Evolutionary conservation across 92 coral and sea anemone species (phyloP).

Genomic region (Zoanthus sociatus): DNA sequence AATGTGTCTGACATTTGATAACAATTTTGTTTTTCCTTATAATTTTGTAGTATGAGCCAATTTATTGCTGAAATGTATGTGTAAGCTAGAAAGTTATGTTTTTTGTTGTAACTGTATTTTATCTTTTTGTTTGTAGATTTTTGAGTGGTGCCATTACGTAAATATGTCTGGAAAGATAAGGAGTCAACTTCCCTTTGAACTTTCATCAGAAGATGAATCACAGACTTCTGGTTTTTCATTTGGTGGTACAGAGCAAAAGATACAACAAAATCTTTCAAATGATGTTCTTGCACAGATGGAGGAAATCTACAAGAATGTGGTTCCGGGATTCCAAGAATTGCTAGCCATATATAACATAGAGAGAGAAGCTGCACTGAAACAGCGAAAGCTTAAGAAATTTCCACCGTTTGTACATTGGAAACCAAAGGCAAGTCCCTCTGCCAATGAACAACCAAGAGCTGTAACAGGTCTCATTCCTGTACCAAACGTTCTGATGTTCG

Average conservation of each 20-base stretch:
- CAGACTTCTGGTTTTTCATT: neutral
- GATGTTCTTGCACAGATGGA: neutral
- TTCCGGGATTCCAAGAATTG: neutral
- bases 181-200: too few relatives aligned
- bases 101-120: too few relatives aligned
- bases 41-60: too few relatives aligned
- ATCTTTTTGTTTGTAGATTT: too few relatives aligned
- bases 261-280: too few relatives aligned
- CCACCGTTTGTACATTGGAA: neutral
- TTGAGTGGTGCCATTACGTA: too few relatives aligned
- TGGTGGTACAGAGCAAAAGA: too few relatives aligned
- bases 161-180: too few relatives aligned
- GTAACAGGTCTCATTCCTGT: neutral
- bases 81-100: too few relatives aligned
- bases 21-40: too few relatives aligned
- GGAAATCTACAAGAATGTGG: neutral
- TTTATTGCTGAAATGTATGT: too few relatives aligned
- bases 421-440: neutral
- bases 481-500: neutral
- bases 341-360: neutral
- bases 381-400: constrained; percentile 6
- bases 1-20: too few relatives aligned
- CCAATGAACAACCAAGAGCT: neutral
- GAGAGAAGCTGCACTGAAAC: neutral
- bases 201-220: neutral